These are phyloP conservation scores for Tyrannus savana DNA, from an alignment of 2,113 vertebrate species.

Conservation along the genomic window DNA sequence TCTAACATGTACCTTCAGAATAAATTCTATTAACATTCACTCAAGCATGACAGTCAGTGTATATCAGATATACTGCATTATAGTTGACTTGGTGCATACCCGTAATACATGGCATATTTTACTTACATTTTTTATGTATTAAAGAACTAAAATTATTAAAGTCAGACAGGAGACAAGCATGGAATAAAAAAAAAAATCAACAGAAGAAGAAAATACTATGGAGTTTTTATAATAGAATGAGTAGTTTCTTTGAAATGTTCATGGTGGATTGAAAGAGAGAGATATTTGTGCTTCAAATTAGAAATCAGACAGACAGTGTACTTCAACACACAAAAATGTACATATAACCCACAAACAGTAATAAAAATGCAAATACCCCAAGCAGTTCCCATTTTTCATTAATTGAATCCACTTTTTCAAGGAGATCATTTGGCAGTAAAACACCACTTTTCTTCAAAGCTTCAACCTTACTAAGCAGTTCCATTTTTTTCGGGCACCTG, in stretches of 20 bases:
- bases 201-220: conserved; percentile 69
- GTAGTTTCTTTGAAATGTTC: conserved; percentile 78
- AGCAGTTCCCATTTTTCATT: conserved; percentile 92
- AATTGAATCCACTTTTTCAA: conserved; percentile 89
- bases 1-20: conserved; percentile 82
- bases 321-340: conserved; percentile 80
- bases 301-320: conserved; percentile 80
- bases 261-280: conserved; percentile 76
- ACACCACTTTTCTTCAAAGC: conserved; percentile 86
- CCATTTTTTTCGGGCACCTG: conserved; percentile 86
- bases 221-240: conserved; percentile 73
- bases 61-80: conserved; percentile 85
- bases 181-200: conserved; percentile 63
- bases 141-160: conserved; percentile 82
- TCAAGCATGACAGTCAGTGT: conserved; percentile 83
- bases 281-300: conserved; percentile 83
- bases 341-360: conserved; percentile 80
- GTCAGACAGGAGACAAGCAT: conserved; percentile 74
- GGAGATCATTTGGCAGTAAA: conserved; percentile 84
- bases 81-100: conserved; percentile 81
- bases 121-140: conserved; percentile 80
- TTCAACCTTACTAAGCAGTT: conserved; percentile 89
- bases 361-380: conserved; percentile 91
- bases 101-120: conserved; percentile 82
- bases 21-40: conserved; percentile 84